These are phyloP conservation scores for Margarornis squamiger DNA, from an alignment of 2,797 vertebrate species.

Conservation along the genomic window DNA sequence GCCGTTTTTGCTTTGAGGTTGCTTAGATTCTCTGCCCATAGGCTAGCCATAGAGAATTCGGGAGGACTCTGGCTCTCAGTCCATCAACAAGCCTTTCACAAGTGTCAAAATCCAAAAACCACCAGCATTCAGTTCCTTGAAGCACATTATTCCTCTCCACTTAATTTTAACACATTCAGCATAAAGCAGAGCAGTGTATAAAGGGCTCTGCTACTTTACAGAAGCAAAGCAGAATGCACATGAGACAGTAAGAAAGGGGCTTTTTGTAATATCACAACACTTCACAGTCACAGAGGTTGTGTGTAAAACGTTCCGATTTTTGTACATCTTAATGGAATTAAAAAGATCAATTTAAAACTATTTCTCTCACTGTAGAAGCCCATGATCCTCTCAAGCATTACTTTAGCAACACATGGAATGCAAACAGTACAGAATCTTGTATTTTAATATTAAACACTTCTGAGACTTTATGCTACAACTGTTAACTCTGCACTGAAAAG, in stretches of 20 bases:
- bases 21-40: not conserved
- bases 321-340: not conserved
- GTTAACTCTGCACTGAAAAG: not conserved
- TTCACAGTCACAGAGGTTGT: not conserved
- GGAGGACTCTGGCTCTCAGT: not conserved
- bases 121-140: not conserved
- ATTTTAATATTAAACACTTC: not conserved
- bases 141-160: not conserved
- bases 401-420: not conserved
- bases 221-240: not conserved
- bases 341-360: not conserved
- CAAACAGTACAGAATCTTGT: not conserved
- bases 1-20: not conserved
- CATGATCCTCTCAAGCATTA: not conserved
- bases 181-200: not conserved
- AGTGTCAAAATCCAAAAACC: not conserved
- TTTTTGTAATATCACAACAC: not conserved
- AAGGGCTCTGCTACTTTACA: not conserved
- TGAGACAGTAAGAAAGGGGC: accelerated
- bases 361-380: not conserved
- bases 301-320: not conserved
- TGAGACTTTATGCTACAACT: not conserved
- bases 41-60: not conserved
- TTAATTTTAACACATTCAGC: not conserved
- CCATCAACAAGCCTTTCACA: not conserved